Evolutionary conservation across 2,888 invertebrate species (phyloP), one percentile per base, ranked within the genome.

Genomic region (Aethes cnicana): DNA sequence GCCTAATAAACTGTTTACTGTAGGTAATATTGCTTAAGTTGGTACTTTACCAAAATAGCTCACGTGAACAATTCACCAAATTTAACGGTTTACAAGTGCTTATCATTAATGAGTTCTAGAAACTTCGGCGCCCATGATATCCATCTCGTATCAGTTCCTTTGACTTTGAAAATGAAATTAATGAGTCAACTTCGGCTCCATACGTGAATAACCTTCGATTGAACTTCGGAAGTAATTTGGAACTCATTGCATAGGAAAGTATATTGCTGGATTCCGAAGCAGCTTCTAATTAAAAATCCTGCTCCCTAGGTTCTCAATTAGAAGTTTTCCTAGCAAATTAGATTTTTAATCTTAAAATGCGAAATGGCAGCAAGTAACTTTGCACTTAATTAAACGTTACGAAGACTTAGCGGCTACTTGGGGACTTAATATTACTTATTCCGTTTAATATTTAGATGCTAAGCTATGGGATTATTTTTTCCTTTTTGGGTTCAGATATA

Each of bases 171-270:
- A 50, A 36, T 21, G 44, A 44, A 50, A 44, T 46, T 52, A 52
- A 52, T 52, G 52, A 52, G 32, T 26, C 52, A 52, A 52, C 44
- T 52, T 44, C 32, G 9, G 9, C 30, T 21, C 28, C 33, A 50
- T 32, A 44, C 43, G 23, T 26, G 14, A 36, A n/a, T 12, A 46
- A 36, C 39, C 50, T 44, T 44, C 50, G 50, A 46, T 52, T 46
- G 44, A 52, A 52, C 39, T 52, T 46, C 7, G n/a, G 11, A 52
- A 46, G 44, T 46, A 52, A 52, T 52, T 52, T 52, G 37, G 39
- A 44, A 52, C 44, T 46, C 44, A 39, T 39, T 52, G 52, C 44
- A 52, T 52, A n/a, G n/a, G n/a, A n/a, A n/a, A n/a, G n/a, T n/a
- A 46, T 46, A 46, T 52, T 52, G 50, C 50, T 23, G 37, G 39